Evolutionary conservation across 2,797 vertebrate species (phyloP).

Genomic region (Champsocephalus gunnari): DNA sequence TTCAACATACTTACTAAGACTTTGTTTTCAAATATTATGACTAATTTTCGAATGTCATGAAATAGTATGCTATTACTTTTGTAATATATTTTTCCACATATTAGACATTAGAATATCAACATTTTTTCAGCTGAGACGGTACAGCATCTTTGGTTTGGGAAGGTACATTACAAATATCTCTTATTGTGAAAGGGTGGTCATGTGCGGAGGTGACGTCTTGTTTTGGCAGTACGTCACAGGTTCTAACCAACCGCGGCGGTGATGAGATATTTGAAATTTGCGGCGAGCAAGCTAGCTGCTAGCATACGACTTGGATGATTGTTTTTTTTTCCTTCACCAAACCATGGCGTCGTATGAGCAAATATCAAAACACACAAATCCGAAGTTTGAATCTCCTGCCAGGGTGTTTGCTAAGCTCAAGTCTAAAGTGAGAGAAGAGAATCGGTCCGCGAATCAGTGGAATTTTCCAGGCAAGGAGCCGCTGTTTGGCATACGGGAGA

Average conservation of each 20-base stretch:
- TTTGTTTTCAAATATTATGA: no score
- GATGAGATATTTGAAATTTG: conserved; percentile 53
- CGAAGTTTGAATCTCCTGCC: conserved; percentile 73
- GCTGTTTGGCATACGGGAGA: not conserved
- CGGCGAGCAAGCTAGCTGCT: conserved; percentile 9
- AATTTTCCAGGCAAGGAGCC: not conserved
- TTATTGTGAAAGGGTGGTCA: not conserved
- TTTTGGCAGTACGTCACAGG: conserved; percentile 39
- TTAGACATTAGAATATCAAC: no score
- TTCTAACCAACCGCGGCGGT: conserved; percentile 27
- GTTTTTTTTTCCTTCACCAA: fast-evolving
- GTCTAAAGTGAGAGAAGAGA: conserved; percentile 71
- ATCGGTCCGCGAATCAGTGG: not conserved
- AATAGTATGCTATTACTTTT: no score
- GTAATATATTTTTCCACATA: no score
- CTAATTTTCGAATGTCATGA: no score
- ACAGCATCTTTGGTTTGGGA: no score
- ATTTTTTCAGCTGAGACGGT: no score
- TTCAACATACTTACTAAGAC: no score
- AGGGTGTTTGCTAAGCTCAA: conserved; percentile 85
- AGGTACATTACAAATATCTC: no score
- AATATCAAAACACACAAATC: not conserved
- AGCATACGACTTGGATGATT: not conserved
- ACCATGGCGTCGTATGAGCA: conserved; percentile 48
- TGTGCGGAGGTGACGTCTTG: conserved; percentile 49